Percentiles rank a stretch among this genome's conserved stretches.
Conservation (phyloP, 2,888 invertebrate genomes). For the Hypolimnas misippus region DNA sequence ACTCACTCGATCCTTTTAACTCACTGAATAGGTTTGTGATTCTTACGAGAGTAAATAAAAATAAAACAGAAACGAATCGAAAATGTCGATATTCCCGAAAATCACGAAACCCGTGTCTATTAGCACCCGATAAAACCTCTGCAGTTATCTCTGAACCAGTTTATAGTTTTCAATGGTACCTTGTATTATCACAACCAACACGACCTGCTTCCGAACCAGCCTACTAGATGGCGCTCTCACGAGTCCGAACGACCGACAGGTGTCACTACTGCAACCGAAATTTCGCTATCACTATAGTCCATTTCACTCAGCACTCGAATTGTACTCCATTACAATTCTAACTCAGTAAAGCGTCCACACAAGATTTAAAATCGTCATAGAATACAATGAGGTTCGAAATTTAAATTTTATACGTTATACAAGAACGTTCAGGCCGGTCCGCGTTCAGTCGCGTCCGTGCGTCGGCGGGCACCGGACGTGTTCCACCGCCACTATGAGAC, state of each 20-base stretch:
- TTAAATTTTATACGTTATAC: slow-evolving; percentile 12
- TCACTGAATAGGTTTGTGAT: slow-evolving; percentile 2
- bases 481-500: slow-evolving; percentile 73
- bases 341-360: slow-evolving; percentile 44
- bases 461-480: slow-evolving; percentile 43
- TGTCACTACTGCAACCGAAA: slow-evolving; percentile 28
- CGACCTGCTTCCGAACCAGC: slow-evolving; percentile 56
- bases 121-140: slow-evolving; percentile 61
- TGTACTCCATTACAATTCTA: slow-evolving; percentile 48
- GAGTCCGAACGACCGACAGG: slow-evolving; percentile 30
- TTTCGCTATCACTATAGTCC: slow-evolving; percentile 26
- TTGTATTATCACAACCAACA: slow-evolving; percentile 71
- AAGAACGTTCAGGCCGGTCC: slow-evolving; percentile 32
- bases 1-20: not conserved
- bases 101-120: slow-evolving; percentile 50
- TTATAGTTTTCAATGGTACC: slow-evolving; percentile 47
- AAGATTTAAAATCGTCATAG: slow-evolving; percentile 50
- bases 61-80: slow-evolving; percentile 24
- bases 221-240: slow-evolving; percentile 58
- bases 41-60: slow-evolving; percentile 22
- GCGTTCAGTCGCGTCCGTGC: slow-evolving; percentile 42
- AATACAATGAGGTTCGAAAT: slow-evolving; percentile 39
- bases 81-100: slow-evolving; percentile 63
- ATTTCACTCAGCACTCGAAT: slow-evolving; percentile 27
- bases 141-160: slow-evolving; percentile 44